These are phyloP conservation scores for Taurulus bubalis DNA, from an alignment of 2,113 vertebrate genomes.

Conservation along the genomic window DNA sequence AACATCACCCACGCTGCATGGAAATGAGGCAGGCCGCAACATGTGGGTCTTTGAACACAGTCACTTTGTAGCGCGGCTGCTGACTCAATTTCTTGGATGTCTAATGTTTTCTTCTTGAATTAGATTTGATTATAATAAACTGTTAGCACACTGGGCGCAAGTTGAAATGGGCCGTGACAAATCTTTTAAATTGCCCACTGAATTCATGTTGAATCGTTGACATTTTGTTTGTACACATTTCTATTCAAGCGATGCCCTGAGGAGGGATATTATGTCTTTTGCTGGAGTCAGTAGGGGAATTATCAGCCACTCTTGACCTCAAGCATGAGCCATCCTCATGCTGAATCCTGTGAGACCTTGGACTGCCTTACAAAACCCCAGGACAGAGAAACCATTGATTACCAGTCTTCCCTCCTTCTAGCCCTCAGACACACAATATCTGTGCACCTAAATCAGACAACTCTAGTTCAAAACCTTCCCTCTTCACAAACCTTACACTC, in stretches of 20 bases:
- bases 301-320: slow-evolving; percentile 68
- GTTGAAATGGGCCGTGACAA: slow-evolving; percentile 23
- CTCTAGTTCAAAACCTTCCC: slow-evolving; percentile 31
- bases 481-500: slow-evolving; percentile 40
- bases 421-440: slow-evolving; percentile 56
- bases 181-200: slow-evolving; percentile 21
- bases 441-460: slow-evolving; percentile 50
- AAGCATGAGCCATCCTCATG: slow-evolving; percentile 72
- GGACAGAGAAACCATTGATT: slow-evolving; percentile 79
- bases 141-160: slow-evolving; percentile 24
- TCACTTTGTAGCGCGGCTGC: slow-evolving; percentile 59
- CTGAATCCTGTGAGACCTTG: slow-evolving; percentile 73
- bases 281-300: slow-evolving; percentile 63
- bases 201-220: slow-evolving; percentile 23
- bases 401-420: slow-evolving; percentile 44
- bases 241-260: slow-evolving; percentile 49
- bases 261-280: slow-evolving; percentile 50
- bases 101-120: slow-evolving; percentile 28
- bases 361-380: slow-evolving; percentile 61
- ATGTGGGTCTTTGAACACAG: slow-evolving; percentile 69
- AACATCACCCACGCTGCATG: slow-evolving; percentile 73
- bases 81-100: slow-evolving; percentile 57
- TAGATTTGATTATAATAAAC: slow-evolving; percentile 35
- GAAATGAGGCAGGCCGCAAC: slow-evolving; percentile 69
- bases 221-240: slow-evolving; percentile 66